phyloP scores from a whole-genome alignment of 2,797 vertebrate species.

The Rhabdomys pumilio region DNA sequence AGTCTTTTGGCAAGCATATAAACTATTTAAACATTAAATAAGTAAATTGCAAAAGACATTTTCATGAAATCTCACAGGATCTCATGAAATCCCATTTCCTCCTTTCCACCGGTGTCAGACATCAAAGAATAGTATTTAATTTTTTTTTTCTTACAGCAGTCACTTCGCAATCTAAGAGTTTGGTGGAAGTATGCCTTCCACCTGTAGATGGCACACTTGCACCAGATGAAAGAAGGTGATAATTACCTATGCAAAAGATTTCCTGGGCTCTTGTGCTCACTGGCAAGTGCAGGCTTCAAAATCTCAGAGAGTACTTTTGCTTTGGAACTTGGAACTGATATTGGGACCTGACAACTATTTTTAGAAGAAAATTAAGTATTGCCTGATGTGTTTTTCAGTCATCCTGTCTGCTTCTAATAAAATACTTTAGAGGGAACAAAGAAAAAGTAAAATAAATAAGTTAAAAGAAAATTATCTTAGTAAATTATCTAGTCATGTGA shows the following conservation, averaged over 20 bases:
- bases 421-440: conserved; percentile 13
- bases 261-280: conserved; percentile 46
- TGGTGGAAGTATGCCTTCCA: conserved; percentile 42
- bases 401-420: conserved; percentile 1
- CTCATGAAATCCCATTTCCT: neutral
- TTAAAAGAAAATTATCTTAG: neutral
- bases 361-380: neutral
- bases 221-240: conserved; percentile 71
- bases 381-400: neutral
- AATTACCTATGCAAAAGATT: conserved; percentile 60
- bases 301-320: conserved; percentile 72
- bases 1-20: neutral
- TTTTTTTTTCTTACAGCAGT: neutral
- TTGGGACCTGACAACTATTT: neutral
- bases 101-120: neutral
- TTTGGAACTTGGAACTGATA: conserved; percentile 63
- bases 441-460: conserved; percentile 48
- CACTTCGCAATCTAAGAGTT: neutral
- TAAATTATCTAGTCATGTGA: conserved; percentile 86
- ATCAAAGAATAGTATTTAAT: neutral
- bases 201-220: conserved; percentile 90
- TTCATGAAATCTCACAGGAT: neutral
- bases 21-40: neutral
- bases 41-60: neutral
- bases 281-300: conserved; percentile 68